Base-by-base conservation (phyloP, 2,113 vertebrate species). In the Anhinga rufa region DNA sequence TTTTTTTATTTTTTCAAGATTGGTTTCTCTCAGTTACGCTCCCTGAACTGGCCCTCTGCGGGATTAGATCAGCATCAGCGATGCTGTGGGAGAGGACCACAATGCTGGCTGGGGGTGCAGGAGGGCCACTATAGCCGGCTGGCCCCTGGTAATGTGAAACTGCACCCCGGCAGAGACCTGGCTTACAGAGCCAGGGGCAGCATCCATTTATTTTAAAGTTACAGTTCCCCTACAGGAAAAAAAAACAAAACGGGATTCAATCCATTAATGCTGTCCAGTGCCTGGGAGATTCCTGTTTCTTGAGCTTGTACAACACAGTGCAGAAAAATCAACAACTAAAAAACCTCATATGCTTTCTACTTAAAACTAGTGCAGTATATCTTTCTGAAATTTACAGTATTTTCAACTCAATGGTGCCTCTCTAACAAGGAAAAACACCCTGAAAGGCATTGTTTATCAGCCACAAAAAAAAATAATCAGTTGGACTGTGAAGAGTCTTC, bases 321-420 rank as follows among this genome's bases (percentile, higher is more conserved):
- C 40, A 65, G 49, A 74, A 75, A 71, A 82, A 64, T 28, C 54
- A 87, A 64, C 58, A 76, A 46, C 54, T 12, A 80, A 61, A 29
- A 68, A 38, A 1, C 2, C 4, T 52, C 4, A 0, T 34, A 54
- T 75, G n/a, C 17, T 75, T 78, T 71, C n/a, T 28, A 46, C 7
- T 48, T 65, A 58, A 54, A 90, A 68, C 29, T 36, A 42, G 18
- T 19, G 31, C 54, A 65, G 28, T 13, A 61, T 6, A 3, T 2
- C 12, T 68, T 91, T 46, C 76, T 58, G 17, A 54, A 78, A 86
- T 68, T 18, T 40, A 49, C 15, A 42, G 42, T 49, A 44, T 55
- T 90, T 95, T 77, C 40, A 74, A 52, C 24, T 51, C 58, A 46
- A 60, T 2, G 14, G 18, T 44, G 29, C 32, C 17, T 64, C n/a